Evolutionary conservation across 2,113 vertebrate genomes (phyloP), one percentile per base, ranked within the genome.

Genomic region (Pteruthius melanotis): DNA sequence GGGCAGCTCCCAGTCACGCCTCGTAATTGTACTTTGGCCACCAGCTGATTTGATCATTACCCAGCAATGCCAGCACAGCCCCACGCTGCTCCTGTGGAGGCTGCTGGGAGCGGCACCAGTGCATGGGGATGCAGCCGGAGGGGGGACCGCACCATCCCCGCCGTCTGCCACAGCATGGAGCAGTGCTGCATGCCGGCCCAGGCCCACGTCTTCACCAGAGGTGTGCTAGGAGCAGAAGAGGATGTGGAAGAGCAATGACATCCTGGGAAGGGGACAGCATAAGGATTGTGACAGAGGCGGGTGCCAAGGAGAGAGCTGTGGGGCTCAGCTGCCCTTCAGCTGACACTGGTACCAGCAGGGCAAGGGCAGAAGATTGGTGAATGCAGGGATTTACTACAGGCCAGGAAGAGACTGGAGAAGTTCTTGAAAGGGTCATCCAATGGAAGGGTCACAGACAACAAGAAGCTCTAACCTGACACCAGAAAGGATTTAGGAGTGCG

Each of bases 1-100:
- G 45, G 95, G 84, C 83, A 85, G 75, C 65, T 95, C 74, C 80
- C 75, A 86, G 88, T 15, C 4, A 88, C 5, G 5, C 19, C 71
- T 70, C 17, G n/a, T 72, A 81, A 71, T 66, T 94, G 91, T 23
- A 81, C 91, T 95, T 94, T 74, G 94, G 86, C 78, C 86, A 88
- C 50, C 72, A 70, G 78, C 82, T 92, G 94, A 24, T 74, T 39
- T 45, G 74, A 27, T 88, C 54, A 53, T 87, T 65, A 76, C 11
- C 69, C 10, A 1, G 74, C 85, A 57, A 44, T 0, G 10, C 81
- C 15, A 2, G 77, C 61, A 3, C 56, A 44, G 84, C 68, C 57
- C 31, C 82, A 8, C 1, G 1, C 60, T 35, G 65, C 60, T 68
- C 19, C 33, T 47, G 54, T 7, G 64, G n/a, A 39, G n/a, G 39